Base-by-base conservation (phyloP, 2,888 invertebrate genomes). In the Scotopteryx bipunctaria region DNA sequence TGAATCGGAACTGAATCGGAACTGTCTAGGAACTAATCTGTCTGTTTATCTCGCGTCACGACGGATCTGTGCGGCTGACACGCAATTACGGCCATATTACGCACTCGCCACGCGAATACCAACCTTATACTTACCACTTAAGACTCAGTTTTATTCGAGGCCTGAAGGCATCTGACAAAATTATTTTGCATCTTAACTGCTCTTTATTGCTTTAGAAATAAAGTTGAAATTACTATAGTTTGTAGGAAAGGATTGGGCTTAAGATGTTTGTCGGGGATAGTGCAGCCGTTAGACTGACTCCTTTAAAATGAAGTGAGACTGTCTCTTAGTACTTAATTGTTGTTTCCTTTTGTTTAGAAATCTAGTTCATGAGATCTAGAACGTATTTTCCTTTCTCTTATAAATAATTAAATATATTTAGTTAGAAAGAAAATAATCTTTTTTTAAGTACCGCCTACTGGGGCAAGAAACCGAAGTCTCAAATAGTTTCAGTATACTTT, bases 61-160 rank as follows among this genome's bases (percentile, higher is more conserved):
- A 62, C 61, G 57, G 63, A 67, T 67, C 63, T 61, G 71, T 63
- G 72, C 74, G 76, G 53, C 44, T 75, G 76, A 76, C 76, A 76
- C 57, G 59, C 73, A 71, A 76, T 76, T 71, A 73, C 67, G 58
- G 32, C 50, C 57, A 47, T 58, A 64, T 66, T 66, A 64, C 59
- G 44, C 25, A 36, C 13, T 44, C 14, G 15, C 46, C 31, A 47
- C 5, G 13, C 11, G 8, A 2, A n/a, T 31, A 8, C 27, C 21
- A 21, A 11, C 40, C 40, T 36, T 57, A 56, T 40, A 3, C 0
- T 3, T 14, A 11, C 8, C 2, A 1, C 0, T 1, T 21, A 27
- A 1, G 19, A 29, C 8, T 17, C 9, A 36, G 11, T 25, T 42
- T 41, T 1, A n/a, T 27, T 3, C 19, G 8, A 29, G 2, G 14